These are phyloP conservation scores for Mustelus asterias DNA, from an alignment of 2,113 vertebrate genomes.

Conservation along the genomic window DNA sequence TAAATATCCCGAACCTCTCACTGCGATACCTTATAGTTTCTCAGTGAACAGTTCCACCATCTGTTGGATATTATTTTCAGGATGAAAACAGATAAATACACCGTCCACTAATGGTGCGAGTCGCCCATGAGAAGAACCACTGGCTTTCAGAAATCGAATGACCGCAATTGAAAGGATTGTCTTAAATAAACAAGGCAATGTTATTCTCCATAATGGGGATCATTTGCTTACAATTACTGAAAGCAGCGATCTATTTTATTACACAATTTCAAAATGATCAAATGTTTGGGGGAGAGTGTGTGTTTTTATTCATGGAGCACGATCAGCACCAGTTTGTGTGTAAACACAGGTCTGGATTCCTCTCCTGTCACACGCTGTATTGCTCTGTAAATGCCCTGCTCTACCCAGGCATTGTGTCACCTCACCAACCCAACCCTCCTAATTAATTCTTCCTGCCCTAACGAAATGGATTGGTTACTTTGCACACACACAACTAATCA, in stretches of 20 bases:
- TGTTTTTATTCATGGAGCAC: neutral
- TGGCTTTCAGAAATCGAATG: neutral
- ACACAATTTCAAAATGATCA: neutral
- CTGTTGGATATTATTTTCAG: too few species aligned
- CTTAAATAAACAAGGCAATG: neutral
- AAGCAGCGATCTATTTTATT: neutral
- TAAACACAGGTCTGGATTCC: neutral
- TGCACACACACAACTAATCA: constrained; percentile 40
- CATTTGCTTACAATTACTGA: neutral
- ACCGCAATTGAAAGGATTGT: neutral
- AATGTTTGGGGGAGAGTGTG: neutral
- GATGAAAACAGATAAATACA: too few species aligned
- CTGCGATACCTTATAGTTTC: too few species aligned
- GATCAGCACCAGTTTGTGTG: neutral
- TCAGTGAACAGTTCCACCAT: too few species aligned
- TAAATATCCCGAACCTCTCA: too few species aligned
- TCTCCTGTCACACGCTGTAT: neutral
- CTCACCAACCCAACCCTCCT: neutral
- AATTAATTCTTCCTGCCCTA: neutral
- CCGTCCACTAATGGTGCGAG: too few species aligned
- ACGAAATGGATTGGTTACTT: neutral
- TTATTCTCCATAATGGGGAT: neutral
- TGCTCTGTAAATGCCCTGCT: neutral
- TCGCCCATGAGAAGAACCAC: too few species aligned
- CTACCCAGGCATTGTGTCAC: too few species aligned